Percentiles rank a stretch among this genome's conserved stretches.
These are phyloP conservation scores for Alsophila aescularia DNA, from an alignment of 2,888 invertebrate genomes.

Conservation along the genomic window DNA sequence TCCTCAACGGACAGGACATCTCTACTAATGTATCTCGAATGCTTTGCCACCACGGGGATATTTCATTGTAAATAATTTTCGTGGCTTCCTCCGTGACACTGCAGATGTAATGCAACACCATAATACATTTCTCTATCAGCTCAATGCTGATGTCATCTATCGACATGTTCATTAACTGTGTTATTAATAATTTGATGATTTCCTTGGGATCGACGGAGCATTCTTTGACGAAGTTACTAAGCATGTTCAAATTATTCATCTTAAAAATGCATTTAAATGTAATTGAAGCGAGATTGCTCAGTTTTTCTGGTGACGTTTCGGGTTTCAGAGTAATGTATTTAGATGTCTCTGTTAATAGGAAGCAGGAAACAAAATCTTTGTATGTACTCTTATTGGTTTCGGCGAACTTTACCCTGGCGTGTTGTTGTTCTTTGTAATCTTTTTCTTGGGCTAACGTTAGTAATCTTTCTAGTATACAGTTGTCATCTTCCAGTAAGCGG, in stretches of 20 bases:
- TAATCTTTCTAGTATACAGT: constrained; percentile 86
- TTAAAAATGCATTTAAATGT: constrained; percentile 78
- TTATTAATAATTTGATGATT: constrained; percentile 88
- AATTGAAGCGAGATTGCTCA: constrained; percentile 62
- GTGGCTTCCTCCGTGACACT: constrained; percentile 85
- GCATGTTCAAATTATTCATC: constrained; percentile 51
- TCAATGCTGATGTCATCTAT: constrained; percentile 77
- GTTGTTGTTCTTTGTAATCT: constrained; percentile 67
- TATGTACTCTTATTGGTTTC: constrained; percentile 76
- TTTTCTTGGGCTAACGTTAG: constrained; percentile 83
- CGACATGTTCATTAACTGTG: constrained; percentile 88
- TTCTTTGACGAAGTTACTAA: constrained; percentile 57
- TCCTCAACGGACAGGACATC: constrained; percentile 89
- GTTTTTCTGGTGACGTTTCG: constrained; percentile 59
- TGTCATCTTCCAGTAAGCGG: constrained; percentile 82
- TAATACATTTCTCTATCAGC: constrained; percentile 88
- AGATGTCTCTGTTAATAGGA: constrained; percentile 71
- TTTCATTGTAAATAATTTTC: constrained; percentile 87
- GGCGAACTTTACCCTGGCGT: constrained; percentile 84
- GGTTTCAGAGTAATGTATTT: constrained; percentile 58
- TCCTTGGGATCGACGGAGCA: constrained; percentile 83
- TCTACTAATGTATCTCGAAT: constrained; percentile 89
- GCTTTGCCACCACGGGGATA: constrained; percentile 93
- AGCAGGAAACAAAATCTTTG: constrained; percentile 83
- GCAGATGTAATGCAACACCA: constrained; percentile 87